Conservation (phyloP, 2,797 vertebrate species). For the Graptemys geographica region DNA sequence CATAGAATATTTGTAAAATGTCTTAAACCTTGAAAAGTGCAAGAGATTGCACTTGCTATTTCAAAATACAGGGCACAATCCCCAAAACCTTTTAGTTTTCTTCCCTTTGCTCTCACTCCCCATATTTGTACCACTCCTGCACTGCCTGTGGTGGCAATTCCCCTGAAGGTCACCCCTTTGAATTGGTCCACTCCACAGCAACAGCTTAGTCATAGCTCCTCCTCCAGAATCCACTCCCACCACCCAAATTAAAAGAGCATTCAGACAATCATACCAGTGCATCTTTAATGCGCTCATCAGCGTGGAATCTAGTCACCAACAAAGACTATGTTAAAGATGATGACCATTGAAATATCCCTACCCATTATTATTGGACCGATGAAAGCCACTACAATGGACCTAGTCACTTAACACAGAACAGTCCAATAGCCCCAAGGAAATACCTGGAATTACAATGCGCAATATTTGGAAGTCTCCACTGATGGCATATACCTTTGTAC, state of each 20-base stretch:
- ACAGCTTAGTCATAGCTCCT: neutral
- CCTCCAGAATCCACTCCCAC: neutral
- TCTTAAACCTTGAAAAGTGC: neutral
- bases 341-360: neutral
- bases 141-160: neutral
- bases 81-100: neutral
- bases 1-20: neutral
- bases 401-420: conserved; percentile 22
- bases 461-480: neutral
- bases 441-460: neutral
- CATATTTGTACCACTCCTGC: neutral
- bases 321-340: neutral
- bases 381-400: neutral
- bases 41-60: fast-evolving
- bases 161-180: neutral
- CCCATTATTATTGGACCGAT: neutral
- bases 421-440: conserved; percentile 4
- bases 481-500: conserved; percentile 10
- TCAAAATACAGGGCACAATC: neutral
- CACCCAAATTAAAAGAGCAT: neutral
- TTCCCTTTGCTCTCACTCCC: too few relatives aligned
- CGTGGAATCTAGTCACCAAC: neutral
- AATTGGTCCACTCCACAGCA: neutral
- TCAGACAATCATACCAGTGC: fast-evolving
- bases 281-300: neutral